Base-by-base conservation (phyloP, 2,797 vertebrate genomes). In the Eulemur rubriventer region DNA sequence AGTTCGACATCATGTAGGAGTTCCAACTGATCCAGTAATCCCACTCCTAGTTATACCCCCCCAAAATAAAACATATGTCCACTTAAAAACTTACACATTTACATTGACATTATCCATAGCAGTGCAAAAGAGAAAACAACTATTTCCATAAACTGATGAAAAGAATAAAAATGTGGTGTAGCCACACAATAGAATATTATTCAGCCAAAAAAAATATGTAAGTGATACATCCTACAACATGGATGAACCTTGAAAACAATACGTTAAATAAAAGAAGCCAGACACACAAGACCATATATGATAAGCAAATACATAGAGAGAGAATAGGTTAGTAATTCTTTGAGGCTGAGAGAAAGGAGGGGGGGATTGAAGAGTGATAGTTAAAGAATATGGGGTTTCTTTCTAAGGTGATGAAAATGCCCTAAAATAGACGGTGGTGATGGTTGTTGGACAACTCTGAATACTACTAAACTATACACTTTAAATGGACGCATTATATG, bases 11-110 rank as follows among this genome's bases (percentile, higher is more conserved):
- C 48, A 61, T 59, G 52, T 85, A 69, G 16, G 41, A 69, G 65
- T 92, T 86, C 11, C 76, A 96, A 57, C 18, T 94, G 55, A 87
- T 46, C 9, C 30, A 78, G 41, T 43, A 95, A 97, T 87, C 92
- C 24, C 63, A 63, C 22, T 83, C 38, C 38, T 84, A 86, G 50
- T 70, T 63, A 89, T 7, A 96, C 3, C 86, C 0, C 4, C 7
- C 30, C 63, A 82, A 72, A 91, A 41, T 46, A 17, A 65, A 76
- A 43, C 11, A 48, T 38, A 89, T 7, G 24, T 89, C 46, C 24
- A 85, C 48, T 61, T 22, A 87, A 70, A 92, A 80, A 94, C 50
- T 43, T 79, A 22, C 85, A 26, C 70, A 28, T 80, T 75, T 82
- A 75, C 35, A 80, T 20, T 24, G 87, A 26, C 33, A 67, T 48